Conservation (phyloP, 2,113 vertebrate species). For the Zapornia atra region DNA sequence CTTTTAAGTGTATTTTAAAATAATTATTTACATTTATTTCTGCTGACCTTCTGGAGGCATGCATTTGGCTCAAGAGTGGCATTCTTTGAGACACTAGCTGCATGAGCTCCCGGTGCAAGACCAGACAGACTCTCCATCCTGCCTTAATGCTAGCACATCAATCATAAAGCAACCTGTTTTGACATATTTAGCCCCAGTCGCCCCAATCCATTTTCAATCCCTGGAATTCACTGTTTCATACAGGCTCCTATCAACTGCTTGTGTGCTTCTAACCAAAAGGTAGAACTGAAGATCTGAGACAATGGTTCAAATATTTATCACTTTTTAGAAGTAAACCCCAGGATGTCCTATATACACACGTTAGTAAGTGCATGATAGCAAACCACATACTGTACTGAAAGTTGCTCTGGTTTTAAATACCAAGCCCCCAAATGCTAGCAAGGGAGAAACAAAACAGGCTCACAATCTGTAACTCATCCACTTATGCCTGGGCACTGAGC, state of each 20-base stretch:
- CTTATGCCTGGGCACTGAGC: slow-evolving; percentile 34
- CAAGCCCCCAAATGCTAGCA: background rate
- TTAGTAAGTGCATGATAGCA: background rate
- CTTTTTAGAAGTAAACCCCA: background rate
- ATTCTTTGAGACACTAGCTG: slow-evolving; percentile 52
- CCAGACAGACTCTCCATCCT: slow-evolving; percentile 51
- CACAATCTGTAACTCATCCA: slow-evolving; percentile 58
- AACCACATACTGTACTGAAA: background rate
- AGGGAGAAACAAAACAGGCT: slow-evolving; percentile 49
- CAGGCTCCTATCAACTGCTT: background rate
- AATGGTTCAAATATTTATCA: background rate
- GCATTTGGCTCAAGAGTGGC: slow-evolving; percentile 60
- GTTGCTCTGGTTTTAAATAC: background rate
- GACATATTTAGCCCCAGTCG: slow-evolving; percentile 23
- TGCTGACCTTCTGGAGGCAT: slow-evolving; percentile 50
- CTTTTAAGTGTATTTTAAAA: slow-evolving; percentile 64
- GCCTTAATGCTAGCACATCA: slow-evolving; percentile 37
- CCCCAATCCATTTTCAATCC: slow-evolving; percentile 38
- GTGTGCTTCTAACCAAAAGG: background rate
- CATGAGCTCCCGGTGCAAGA: slow-evolving; percentile 30
- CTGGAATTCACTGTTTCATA: background rate
- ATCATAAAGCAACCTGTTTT: slow-evolving; percentile 44
- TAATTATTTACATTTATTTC: slow-evolving; percentile 72
- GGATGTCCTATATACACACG: background rate
- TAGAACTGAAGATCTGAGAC: background rate